phyloP scores from a whole-genome alignment of 2,888 invertebrate genomes.

The Germaria angustata region DNA sequence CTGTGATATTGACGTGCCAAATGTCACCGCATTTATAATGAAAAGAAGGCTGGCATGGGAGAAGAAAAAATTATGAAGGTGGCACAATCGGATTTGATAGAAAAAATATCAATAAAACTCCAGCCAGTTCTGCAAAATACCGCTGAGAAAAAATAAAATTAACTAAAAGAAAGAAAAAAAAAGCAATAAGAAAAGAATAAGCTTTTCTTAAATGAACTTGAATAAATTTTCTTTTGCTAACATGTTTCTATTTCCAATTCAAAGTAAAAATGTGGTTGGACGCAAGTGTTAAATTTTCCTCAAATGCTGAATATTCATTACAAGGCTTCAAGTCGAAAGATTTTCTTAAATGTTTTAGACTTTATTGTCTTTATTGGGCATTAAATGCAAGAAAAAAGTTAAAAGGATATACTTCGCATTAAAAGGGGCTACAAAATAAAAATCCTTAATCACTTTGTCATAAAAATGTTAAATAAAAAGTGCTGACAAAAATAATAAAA shows the following conservation, averaged over 20 bases:
- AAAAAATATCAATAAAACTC: constrained; percentile 48
- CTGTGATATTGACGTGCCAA: constrained; percentile 64
- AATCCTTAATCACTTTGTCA: constrained; percentile 47
- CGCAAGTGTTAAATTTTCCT: constrained; percentile 38
- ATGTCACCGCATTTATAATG: constrained; percentile 65
- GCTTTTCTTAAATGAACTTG: constrained; percentile 49
- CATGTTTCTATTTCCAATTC: constrained; percentile 12
- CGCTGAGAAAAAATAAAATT: constrained; percentile 11
- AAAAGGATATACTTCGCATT: constrained; percentile 15
- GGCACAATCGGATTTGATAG: constrained; percentile 1
- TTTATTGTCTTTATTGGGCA: constrained; percentile 23
- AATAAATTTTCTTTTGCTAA: constrained; percentile 33
- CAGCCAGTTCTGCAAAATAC: constrained; percentile 49
- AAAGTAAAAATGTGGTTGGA: not conserved
- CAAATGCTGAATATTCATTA: constrained; percentile 55
- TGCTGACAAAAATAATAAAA: not conserved
- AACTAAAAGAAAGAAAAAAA: not conserved
- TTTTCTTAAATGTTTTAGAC: constrained; percentile 14
- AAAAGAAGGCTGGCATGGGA: not conserved
- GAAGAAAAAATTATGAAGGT: constrained; percentile 31
- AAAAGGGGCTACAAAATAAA: constrained; percentile 41
- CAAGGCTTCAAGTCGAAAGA: not conserved
- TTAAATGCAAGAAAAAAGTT: constrained; percentile 12
- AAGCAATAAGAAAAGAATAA: not conserved
- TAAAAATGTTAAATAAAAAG: constrained; percentile 41